phyloP scores from a whole-genome alignment of 2,797 vertebrate species.

The Neoniphon sammara region DNA sequence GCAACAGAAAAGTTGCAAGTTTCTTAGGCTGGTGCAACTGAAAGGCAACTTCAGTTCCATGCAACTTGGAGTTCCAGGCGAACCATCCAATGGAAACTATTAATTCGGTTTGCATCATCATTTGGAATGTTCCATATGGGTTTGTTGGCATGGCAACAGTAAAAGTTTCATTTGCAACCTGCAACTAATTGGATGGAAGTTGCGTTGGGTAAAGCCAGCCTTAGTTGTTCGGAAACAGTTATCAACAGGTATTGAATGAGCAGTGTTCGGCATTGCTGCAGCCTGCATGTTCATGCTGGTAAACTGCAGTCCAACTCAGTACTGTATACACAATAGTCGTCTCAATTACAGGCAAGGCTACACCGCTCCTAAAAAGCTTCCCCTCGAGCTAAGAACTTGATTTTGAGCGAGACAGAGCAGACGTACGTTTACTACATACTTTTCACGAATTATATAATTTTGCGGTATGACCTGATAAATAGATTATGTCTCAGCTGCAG shows the following conservation, averaged over 20 bases:
- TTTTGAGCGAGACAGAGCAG: slow-evolving; percentile 51
- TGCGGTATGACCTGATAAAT: slow-evolving; percentile 2
- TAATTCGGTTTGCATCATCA: too few relatives aligned
- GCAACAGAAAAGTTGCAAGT: not conserved
- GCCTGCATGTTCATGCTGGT: not conserved
- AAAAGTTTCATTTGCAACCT: too few relatives aligned
- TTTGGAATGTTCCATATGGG: too few relatives aligned
- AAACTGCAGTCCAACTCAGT: not conserved
- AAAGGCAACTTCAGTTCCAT: too few relatives aligned
- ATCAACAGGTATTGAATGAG: not conserved
- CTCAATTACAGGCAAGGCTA: slow-evolving; percentile 18
- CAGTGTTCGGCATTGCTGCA: not conserved
- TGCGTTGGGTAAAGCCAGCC: too few relatives aligned
- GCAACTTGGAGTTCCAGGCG: too few relatives aligned
- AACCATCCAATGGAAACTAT: too few relatives aligned
- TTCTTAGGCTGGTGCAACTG: too few relatives aligned
- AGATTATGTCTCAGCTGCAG: not conserved
- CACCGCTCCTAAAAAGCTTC: slow-evolving; percentile 20
- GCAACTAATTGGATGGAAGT: too few relatives aligned
- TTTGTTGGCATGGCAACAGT: too few relatives aligned
- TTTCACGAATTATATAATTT: not conserved
- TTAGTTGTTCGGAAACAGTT: not conserved
- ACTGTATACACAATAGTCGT: not conserved
- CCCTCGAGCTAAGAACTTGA: slow-evolving; percentile 27
- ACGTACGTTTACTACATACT: slow-evolving; percentile 9